phyloP scores from a whole-genome alignment of 2,797 vertebrate species.

The Argya squamiceps region DNA sequence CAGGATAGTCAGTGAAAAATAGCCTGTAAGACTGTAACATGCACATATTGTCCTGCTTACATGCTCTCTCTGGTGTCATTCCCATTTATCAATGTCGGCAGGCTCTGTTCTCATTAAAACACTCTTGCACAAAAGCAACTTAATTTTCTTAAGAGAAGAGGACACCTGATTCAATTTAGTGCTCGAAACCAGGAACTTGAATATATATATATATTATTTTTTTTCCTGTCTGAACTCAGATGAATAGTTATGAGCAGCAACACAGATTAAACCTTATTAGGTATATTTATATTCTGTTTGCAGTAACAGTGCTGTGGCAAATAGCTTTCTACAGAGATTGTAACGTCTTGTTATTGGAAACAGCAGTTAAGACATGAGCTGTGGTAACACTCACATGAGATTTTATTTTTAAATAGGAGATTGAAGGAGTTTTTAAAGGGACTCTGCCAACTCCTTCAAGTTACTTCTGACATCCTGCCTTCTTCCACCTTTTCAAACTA shows the following conservation, averaged over 20 bases:
- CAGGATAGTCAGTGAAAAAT: slow-evolving; percentile 92
- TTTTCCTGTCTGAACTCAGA: slow-evolving; percentile 67
- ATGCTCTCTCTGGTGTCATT: slow-evolving; percentile 85
- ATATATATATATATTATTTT: slow-evolving; percentile 74
- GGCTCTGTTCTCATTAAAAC: slow-evolving; percentile 93
- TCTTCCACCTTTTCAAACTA: neutral
- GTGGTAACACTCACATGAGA: neutral
- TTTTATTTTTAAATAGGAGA: slow-evolving; percentile 53
- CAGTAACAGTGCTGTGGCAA: slow-evolving; percentile 80
- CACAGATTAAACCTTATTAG: slow-evolving; percentile 84
- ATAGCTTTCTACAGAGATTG: slow-evolving; percentile 42
- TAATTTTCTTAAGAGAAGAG: slow-evolving; percentile 99
- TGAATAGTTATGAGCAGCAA: slow-evolving; percentile 84
- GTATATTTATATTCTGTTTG: slow-evolving; percentile 78
- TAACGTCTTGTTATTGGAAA: slow-evolving; percentile 46
- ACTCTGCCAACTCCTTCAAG: neutral
- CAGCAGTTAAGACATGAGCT: slow-evolving; percentile 32
- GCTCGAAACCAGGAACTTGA: slow-evolving; percentile 80
- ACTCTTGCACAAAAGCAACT: slow-evolving; percentile 90
- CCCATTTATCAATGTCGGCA: slow-evolving; percentile 94
- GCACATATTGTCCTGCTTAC: slow-evolving; percentile 91
- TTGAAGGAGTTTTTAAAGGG: slow-evolving; percentile 30
- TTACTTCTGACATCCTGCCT: neutral
- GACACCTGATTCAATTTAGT: slow-evolving; percentile 99
- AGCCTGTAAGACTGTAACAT: slow-evolving; percentile 82